Evolutionary conservation across 1,140 invertebrate genomes (phyloP), one percentile per base, ranked within the genome.

Genomic region (Diabrotica undecimpunctata): DNA sequence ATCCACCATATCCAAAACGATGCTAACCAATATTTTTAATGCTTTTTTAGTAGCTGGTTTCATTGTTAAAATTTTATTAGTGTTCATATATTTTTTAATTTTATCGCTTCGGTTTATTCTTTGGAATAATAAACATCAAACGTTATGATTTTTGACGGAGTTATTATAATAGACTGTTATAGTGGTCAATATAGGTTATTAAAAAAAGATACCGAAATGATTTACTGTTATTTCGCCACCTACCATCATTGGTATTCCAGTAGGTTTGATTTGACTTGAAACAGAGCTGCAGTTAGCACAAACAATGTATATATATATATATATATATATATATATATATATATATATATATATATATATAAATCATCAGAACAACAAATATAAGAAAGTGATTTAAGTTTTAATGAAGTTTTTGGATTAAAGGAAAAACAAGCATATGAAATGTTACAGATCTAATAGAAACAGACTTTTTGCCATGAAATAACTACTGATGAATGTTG

Each of bases 211-310:
- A 60, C 58, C 13, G 7, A n/a, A 11, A 62, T 62, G 53, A 62
- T 62, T 62, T 62, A 62, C 52, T 38, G 61, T 53, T 62, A 62
- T 51, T 62, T 62, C 61, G 41, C 52, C 50, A 61, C 58, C 58
- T 61, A 46, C 38, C 58, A 5, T 46, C 12, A 61, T 46, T 58
- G 56, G 56, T 58, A 58, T 35, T 58, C 56, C 8, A 41, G 10
- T 3, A 9, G 9, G 35, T 38, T 51, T 12, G 46, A 10, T 51
- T 51, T 25, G 25, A 25, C 25, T 25, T 25, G 25, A 25, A 25
- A 25, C 25, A 25, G 25, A 25, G 25, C 25, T 25, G 25, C 25
- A 25, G 25, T 25, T 25, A 25, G 25, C 25, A 25, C 25, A 25
- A 25, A 4, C 4, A 25, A 25, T 25, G 1, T 25, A 25, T 25